Percentiles rank a stretch among this genome's conserved stretches.
Conservation (phyloP, 2,797 vertebrate genomes). For the Rhynchotus rufescens region DNA sequence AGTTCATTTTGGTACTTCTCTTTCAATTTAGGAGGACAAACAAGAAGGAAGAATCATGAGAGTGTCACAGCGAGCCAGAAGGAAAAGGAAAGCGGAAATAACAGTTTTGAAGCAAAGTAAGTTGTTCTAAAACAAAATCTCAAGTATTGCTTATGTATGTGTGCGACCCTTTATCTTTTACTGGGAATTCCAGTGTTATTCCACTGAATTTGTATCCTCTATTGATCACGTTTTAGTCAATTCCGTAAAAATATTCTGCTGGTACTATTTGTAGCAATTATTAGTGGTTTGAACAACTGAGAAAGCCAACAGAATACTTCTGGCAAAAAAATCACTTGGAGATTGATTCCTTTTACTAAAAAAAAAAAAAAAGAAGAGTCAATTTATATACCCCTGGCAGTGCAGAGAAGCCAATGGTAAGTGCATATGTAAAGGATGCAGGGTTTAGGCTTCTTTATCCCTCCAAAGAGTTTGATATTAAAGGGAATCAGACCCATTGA, state of each 20-base stretch:
- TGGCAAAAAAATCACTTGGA: background rate
- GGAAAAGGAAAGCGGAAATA: slow-evolving; percentile 85
- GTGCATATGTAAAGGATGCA: background rate
- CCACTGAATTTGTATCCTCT: background rate
- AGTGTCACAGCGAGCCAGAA: slow-evolving; percentile 82
- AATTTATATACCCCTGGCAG: background rate
- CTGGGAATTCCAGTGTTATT: background rate
- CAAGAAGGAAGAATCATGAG: slow-evolving; percentile 82
- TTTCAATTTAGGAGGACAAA: slow-evolving; percentile 82
- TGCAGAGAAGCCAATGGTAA: background rate
- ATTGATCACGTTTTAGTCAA: background rate
- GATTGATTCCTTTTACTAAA: background rate
- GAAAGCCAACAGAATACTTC: background rate
- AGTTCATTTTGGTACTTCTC: background rate
- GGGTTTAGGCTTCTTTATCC: background rate
- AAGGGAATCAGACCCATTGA: background rate
- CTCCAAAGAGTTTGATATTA: background rate
- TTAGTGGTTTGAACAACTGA: background rate
- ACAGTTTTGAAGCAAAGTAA: slow-evolving; percentile 85
- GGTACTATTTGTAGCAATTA: background rate
- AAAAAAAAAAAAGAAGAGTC: background rate
- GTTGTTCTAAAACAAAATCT: slow-evolving; percentile 40
- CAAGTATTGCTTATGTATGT: background rate
- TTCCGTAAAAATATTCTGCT: background rate
- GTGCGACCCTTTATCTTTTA: background rate